phyloP scores from a whole-genome alignment of 2,888 invertebrate species.

The Luperina nickerlii region DNA sequence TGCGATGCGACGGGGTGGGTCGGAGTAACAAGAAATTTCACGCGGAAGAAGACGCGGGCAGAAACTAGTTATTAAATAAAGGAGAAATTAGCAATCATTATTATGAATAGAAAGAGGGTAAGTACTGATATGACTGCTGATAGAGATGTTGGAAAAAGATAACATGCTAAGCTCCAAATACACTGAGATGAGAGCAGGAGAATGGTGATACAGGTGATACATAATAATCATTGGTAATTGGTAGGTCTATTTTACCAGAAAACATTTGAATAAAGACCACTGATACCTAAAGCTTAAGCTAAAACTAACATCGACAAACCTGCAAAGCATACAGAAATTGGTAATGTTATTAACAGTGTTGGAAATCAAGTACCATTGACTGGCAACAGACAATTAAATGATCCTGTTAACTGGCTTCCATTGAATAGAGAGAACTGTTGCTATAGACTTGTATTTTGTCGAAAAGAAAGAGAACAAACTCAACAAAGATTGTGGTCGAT shows the following conservation, averaged over 20 bases:
- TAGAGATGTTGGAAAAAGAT: no score
- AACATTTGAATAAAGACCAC: not conserved
- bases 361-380: conserved; percentile 35
- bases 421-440: conserved; percentile 8
- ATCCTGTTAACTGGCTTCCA: conserved; percentile 5
- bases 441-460: not conserved
- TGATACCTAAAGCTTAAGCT: not conserved
- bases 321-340: not conserved
- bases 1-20: no score
- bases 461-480: not conserved
- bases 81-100: no score
- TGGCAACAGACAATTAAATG: conserved; percentile 27
- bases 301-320: not conserved
- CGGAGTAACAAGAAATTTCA: no score
- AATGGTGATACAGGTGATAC: no score
- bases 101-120: no score
- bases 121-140: no score
- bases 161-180: no score
- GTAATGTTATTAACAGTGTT: conserved; percentile 19
- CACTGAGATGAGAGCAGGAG: no score
- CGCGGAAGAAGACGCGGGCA: no score
- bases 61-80: no score
- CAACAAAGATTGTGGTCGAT: not conserved
- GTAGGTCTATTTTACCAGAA: not conserved
- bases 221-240: not conserved